Percentiles rank a stretch among this genome's conserved stretches.
Evolutionary conservation across 2,888 invertebrate genomes (phyloP).

Genomic region (Drosophila lutescens): DNA sequence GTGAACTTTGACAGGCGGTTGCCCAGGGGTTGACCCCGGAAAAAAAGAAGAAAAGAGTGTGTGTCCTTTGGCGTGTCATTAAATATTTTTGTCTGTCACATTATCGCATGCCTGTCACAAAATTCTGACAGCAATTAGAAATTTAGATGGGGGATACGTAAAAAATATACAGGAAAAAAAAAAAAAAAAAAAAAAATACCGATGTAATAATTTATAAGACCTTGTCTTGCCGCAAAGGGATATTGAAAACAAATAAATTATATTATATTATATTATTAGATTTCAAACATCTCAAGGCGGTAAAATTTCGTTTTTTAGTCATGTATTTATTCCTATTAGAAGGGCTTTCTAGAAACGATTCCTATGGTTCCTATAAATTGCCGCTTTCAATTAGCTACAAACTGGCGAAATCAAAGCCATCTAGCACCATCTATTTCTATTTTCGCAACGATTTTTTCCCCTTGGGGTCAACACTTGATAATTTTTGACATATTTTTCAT

Average conservation of each 20-base stretch:
- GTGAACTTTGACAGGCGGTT: slow-evolving; percentile 75
- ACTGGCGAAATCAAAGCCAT: slow-evolving; percentile 57
- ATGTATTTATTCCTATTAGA: too few relatives aligned
- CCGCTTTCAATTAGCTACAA: slow-evolving; percentile 49
- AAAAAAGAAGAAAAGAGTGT: not conserved
- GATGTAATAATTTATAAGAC: too few relatives aligned
- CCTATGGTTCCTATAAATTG: not conserved
- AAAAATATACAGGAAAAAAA: not conserved
- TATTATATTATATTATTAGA: too few relatives aligned
- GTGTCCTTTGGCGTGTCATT: slow-evolving; percentile 60
- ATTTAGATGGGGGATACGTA: not conserved
- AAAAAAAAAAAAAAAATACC: too few relatives aligned
- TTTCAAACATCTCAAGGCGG: too few relatives aligned
- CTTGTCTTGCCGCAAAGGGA: too few relatives aligned
- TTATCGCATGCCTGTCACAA: slow-evolving; percentile 56
- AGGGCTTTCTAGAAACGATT: too few relatives aligned
- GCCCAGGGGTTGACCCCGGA: slow-evolving; percentile 53
- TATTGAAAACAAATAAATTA: too few relatives aligned
- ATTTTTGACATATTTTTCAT: slow-evolving; percentile 28
- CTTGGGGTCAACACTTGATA: slow-evolving; percentile 34
- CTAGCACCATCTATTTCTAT: not conserved
- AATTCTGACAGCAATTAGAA: slow-evolving; percentile 66
- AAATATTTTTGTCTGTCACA: slow-evolving; percentile 72
- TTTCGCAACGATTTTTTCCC: not conserved
- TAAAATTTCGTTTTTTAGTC: too few relatives aligned